Evolutionary conservation across 2,797 vertebrate genomes (phyloP).

Genomic region (Pseudochaenichthys georgianus): DNA sequence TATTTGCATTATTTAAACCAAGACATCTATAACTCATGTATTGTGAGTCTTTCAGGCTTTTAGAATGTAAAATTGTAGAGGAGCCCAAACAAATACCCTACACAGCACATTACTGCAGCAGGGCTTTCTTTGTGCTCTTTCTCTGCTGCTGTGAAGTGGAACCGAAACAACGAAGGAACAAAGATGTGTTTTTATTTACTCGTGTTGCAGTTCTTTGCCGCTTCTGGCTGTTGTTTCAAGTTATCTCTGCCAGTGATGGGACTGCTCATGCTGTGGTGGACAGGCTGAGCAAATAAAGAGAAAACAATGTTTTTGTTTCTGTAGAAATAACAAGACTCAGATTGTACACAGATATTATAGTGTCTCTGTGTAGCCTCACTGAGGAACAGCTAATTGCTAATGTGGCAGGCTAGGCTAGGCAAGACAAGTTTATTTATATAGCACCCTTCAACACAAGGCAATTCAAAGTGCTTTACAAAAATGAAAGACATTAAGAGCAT

Average conservation of each 20-base stretch:
- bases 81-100: slow-evolving; percentile 18
- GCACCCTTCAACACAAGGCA: too few relatives aligned
- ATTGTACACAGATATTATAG: neutral
- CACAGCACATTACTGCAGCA: slow-evolving; percentile 8
- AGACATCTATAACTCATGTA: slow-evolving; percentile 50
- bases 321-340: neutral
- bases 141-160: slow-evolving; percentile 26
- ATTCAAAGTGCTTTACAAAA: too few relatives aligned
- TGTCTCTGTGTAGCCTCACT: neutral
- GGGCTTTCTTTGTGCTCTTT: neutral
- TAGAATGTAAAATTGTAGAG: slow-evolving; percentile 41
- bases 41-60: slow-evolving; percentile 32
- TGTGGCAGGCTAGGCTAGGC: neutral
- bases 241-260: slow-evolving; percentile 3
- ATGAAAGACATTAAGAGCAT: too few relatives aligned
- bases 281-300: slow-evolving; percentile 13
- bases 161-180: slow-evolving; percentile 6
- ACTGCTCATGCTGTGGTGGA: neutral
- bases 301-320: slow-evolving; percentile 18
- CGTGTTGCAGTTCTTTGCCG: slow-evolving; percentile 10
- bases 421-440: too few relatives aligned
- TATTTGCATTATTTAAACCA: slow-evolving; percentile 68
- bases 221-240: slow-evolving; percentile 13
- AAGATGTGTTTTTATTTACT: slow-evolving; percentile 26
- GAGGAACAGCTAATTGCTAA: neutral